phyloP scores from a whole-genome alignment of 2,888 invertebrate genomes.

The Cyclophora albipunctata region DNA sequence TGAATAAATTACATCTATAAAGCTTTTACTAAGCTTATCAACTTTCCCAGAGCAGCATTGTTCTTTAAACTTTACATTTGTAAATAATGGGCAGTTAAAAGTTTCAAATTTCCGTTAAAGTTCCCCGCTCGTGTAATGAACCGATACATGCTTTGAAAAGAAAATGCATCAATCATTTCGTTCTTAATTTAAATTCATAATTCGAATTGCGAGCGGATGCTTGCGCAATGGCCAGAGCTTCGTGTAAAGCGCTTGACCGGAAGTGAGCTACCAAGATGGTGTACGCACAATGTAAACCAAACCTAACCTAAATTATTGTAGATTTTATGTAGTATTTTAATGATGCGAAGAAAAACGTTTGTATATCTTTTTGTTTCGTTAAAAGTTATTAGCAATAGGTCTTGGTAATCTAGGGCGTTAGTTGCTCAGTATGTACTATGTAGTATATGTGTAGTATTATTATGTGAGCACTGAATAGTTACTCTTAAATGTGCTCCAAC shows the following conservation, averaged over 20 bases:
- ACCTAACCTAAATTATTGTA: no score
- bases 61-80: constrained; percentile 8
- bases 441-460: no score
- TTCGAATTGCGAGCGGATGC: constrained; percentile 47
- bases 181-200: constrained; percentile 35
- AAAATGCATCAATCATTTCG: constrained; percentile 24
- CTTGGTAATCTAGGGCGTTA: no score
- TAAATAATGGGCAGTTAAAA: constrained; percentile 15
- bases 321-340: no score
- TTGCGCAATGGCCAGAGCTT: constrained; percentile 47
- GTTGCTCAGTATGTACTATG: no score
- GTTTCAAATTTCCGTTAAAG: constrained; percentile 12
- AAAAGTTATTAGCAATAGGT: no score
- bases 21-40: constrained; percentile 1
- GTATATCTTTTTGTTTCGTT: no score
- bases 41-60: constrained; percentile 3
- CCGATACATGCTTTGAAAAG: constrained; percentile 16
- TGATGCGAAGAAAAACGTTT: no score
- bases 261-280: constrained; percentile 36
- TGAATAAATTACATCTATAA: constrained; percentile 4
- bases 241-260: constrained; percentile 54
- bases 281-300: constrained; percentile 1
- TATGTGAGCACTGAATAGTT: no score
- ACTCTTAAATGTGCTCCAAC: no score
- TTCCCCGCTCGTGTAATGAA: constrained; percentile 16